Percentiles rank a stretch among this genome's conserved stretches.
phyloP scores from a whole-genome alignment of 1,140 invertebrate genomes.

The Gryllus bimaculatus region DNA sequence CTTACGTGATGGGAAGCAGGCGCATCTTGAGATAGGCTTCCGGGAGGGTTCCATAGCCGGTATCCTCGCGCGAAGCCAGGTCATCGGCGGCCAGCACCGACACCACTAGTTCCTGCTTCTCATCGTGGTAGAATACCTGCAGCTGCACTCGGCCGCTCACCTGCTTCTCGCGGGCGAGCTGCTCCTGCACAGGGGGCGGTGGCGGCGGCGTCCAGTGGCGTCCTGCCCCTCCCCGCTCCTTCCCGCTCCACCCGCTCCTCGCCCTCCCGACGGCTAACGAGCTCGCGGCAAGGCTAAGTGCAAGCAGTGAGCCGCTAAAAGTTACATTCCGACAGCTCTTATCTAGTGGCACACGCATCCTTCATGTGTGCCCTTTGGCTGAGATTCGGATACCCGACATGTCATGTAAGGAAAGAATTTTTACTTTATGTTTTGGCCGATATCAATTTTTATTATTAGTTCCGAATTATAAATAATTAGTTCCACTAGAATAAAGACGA shows the following conservation, averaged over 20 bases:
- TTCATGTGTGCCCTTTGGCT: no score
- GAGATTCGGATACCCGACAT: no score
- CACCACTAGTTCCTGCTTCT: conserved; percentile 68
- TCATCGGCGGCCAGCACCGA: conserved; percentile 75
- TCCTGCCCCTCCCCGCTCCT: background rate
- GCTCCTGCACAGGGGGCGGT: conserved; percentile 42
- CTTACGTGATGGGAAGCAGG: conserved; percentile 65
- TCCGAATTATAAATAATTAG: no score
- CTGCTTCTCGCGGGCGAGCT: conserved; percentile 60
- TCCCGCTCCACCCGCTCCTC: background rate
- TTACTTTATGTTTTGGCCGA: no score
- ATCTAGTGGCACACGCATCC: no score
- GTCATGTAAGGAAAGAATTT: no score
- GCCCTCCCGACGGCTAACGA: no score
- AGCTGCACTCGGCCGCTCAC: conserved; percentile 70
- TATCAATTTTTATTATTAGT: no score
- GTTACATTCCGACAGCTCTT: no score
- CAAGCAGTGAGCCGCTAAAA: no score
- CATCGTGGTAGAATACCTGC: conserved; percentile 76
- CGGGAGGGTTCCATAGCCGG: conserved; percentile 60
- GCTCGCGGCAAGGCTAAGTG: no score
- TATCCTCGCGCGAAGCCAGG: conserved; percentile 63
- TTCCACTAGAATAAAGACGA: no score
- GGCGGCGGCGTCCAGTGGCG: background rate
- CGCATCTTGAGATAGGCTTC: conserved; percentile 75